Evolutionary conservation across 1,140 invertebrate species (phyloP).

Genomic region (Macrobrachium nipponense): DNA sequence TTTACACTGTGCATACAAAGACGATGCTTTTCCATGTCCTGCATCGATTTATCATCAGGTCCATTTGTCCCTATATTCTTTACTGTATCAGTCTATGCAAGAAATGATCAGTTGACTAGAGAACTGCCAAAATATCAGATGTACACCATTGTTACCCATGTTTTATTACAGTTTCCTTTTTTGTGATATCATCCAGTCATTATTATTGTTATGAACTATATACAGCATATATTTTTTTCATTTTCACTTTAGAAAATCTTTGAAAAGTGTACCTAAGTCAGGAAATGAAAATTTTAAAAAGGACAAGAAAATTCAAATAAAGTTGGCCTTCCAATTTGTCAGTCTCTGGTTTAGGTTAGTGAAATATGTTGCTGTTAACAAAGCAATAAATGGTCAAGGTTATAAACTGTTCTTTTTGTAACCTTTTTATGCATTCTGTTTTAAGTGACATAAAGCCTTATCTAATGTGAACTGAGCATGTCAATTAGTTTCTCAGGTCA

Average conservation of each 20-base stretch:
- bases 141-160: conserved; percentile 47
- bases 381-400: conserved; percentile 62
- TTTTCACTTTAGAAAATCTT: conserved; percentile 41
- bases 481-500: too few species aligned
- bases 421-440: conserved; percentile 3
- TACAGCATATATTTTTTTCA: conserved; percentile 46
- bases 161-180: conserved; percentile 16
- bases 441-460: background rate
- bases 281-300: too few species aligned
- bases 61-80: conserved; percentile 35
- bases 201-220: conserved; percentile 52
- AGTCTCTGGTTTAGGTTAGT: conserved; percentile 61
- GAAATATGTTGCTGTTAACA: conserved; percentile 57
- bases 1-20: conserved; percentile 1
- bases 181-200: conserved; percentile 27
- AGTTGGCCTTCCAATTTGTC: conserved; percentile 59
- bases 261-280: too few species aligned
- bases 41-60: conserved; percentile 14
- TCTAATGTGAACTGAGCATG: background rate
- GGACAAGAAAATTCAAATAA: conserved; percentile 14
- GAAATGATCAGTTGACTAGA: conserved; percentile 48
- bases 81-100: conserved; percentile 59
- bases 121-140: background rate
- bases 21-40: background rate
- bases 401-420: background rate